Base-by-base conservation (phyloP, 2,888 invertebrate genomes). In the Idaea straminata region DNA sequence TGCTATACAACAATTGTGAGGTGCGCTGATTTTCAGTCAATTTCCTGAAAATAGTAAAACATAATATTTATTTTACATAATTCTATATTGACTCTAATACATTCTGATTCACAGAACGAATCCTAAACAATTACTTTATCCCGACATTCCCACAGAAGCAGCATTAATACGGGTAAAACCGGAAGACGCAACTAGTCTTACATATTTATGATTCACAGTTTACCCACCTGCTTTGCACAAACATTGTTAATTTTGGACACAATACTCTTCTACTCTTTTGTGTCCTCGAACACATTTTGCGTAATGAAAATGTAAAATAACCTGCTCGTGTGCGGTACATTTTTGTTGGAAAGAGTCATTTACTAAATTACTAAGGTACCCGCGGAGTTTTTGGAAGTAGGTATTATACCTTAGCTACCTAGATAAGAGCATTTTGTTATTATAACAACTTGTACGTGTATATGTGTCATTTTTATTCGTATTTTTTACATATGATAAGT, bases 221-320 rank as follows among this genome's bases (percentile, higher is more conserved):
- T 84, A 81, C 74, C 73, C 84, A 85, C 84, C 84, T 84, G 84
- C 75, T 69, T 71, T 64, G 68, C 60, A 64, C 72, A 75, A 81
- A 82, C 75, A 80, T 68, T 69, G 71, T 25, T 71, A 72, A 76
- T 75, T 81, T 76, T 72, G 67, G 73, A 64, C 70, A 72, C 64
- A 71, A 69, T 71, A 67, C 59, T 65, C 63, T 62, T 62, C 63
- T 68, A 68, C 65, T 64, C 63, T 69, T 67, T 76, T 75, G 73
- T 70, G 64, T 69, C 61, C 66, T 38, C 35, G 66, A 65, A 59
- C 65, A 65, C 68, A 64, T 64, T 62, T 16, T 61, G 57, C 66
- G 64, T 70, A 59, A 59, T 59, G 59, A 59, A 59, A 59, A 59
- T 59, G 59, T 59, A 34, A 59, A 59, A 34, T 34, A 13, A 6